These are phyloP conservation scores for Smittia aterrima DNA, from an alignment of 2,888 invertebrate species.

Conservation along the genomic window DNA sequence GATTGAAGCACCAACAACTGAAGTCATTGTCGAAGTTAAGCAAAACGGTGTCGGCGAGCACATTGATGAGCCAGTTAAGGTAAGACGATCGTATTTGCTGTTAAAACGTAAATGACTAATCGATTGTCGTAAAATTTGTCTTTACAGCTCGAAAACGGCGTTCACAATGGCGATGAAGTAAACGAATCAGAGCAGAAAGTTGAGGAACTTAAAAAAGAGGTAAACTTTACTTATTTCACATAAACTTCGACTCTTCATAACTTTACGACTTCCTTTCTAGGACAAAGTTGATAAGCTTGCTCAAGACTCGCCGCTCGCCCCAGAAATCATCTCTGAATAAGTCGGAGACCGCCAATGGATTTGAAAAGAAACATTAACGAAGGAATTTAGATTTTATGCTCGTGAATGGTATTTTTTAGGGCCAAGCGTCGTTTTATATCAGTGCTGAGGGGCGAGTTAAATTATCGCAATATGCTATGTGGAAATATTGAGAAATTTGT, in stretches of 20 bases:
- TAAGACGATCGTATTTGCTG: neutral
- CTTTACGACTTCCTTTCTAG: conserved; percentile 14
- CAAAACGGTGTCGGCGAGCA: conserved; percentile 21
- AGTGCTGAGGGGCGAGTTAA: no score
- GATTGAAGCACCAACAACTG: neutral
- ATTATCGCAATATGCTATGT: no score
- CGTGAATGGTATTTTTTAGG: conserved; percentile 11
- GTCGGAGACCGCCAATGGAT: neutral
- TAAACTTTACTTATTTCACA: neutral
- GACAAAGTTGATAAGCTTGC: conserved; percentile 38
- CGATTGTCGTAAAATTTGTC: neutral
- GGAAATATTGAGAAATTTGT: no score
- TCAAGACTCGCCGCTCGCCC: conserved; percentile 25
- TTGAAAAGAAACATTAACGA: neutral
- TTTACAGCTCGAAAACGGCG: conserved; percentile 15
- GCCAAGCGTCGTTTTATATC: neutral
- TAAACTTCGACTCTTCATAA: neutral
- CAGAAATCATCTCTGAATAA: conserved; percentile 40
- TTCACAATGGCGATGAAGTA: conserved; percentile 19
- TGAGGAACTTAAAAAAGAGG: conserved; percentile 26
- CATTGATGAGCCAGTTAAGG: neutral
- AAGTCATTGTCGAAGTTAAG: conserved; percentile 18
- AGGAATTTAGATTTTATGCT: conserved; percentile 21
- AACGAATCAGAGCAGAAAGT: neutral
- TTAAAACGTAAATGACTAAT: neutral